Percentiles rank a stretch among this genome's conserved stretches.
These are phyloP conservation scores for Columbina picui DNA, from an alignment of 2,113 vertebrate species.

Conservation along the genomic window DNA sequence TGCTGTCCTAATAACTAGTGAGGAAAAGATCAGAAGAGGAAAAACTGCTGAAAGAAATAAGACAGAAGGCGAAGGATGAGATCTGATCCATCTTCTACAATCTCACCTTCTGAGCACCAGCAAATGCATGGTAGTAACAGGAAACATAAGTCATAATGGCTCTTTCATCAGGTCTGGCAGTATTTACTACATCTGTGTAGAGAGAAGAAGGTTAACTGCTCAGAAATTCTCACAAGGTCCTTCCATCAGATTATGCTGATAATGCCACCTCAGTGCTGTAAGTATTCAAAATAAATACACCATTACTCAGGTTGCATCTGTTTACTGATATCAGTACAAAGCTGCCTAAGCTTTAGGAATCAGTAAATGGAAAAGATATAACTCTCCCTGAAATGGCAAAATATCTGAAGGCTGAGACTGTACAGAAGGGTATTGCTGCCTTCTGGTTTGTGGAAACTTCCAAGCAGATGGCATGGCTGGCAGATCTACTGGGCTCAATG, in stretches of 20 bases:
- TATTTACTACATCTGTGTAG: conserved; percentile 71
- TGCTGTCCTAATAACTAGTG: neutral
- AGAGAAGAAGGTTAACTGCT: conserved; percentile 63
- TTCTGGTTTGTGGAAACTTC: conserved; percentile 22
- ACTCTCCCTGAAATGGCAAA: neutral
- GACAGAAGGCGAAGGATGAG: conserved; percentile 67
- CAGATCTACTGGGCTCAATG: conserved; percentile 4
- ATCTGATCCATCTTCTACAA: conserved; percentile 28
- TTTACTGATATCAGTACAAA: neutral
- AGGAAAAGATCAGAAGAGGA: neutral
- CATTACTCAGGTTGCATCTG: neutral
- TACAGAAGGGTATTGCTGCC: neutral
- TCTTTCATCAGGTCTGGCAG: conserved; percentile 75
- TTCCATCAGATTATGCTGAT: neutral
- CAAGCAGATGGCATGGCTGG: conserved; percentile 37
- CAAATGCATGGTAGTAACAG: conserved; percentile 76
- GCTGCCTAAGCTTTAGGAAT: neutral
- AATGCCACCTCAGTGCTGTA: neutral
- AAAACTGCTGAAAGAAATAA: conserved; percentile 29
- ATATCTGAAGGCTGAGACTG: neutral
- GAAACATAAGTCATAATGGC: conserved; percentile 75
- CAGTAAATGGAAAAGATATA: neutral
- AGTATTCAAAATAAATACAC: conserved; percentile 2
- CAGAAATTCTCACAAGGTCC: neutral
- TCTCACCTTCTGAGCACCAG: conserved; percentile 78